Evolutionary conservation across 2,797 vertebrate species (phyloP).

Genomic region (Anisognathus igniventris): DNA sequence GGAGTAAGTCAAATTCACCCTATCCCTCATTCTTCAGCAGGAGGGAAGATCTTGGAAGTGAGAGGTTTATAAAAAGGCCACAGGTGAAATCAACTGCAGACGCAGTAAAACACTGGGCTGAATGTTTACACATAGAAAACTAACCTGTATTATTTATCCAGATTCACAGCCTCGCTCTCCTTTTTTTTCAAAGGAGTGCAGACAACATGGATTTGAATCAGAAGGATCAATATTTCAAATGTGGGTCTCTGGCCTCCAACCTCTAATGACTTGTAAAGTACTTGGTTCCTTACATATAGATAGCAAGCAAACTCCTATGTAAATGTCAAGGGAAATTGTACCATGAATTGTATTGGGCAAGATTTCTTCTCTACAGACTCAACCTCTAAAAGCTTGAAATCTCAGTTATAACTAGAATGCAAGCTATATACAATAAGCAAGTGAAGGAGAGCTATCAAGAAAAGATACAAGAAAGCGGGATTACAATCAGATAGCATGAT

Average conservation of each 20-base stretch:
- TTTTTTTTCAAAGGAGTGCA: not conserved
- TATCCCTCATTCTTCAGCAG: not conserved
- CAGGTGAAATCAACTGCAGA: not conserved
- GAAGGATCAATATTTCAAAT: not conserved
- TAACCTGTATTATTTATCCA: not conserved
- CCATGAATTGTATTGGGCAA: not conserved
- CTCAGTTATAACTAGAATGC: not conserved
- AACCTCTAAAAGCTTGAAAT: not conserved
- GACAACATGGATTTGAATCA: not conserved
- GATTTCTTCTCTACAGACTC: not conserved
- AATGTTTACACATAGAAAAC: not conserved
- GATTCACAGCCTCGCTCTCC: not conserved
- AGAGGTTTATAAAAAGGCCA: not conserved
- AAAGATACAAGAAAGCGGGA: not conserved
- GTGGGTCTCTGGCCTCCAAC: not conserved
- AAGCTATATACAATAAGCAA: not conserved
- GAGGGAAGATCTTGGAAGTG: not conserved
- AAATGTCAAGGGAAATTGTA: slow-evolving; percentile 13
- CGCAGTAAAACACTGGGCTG: not conserved
- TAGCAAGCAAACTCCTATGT: not conserved
- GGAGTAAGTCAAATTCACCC: not conserved
- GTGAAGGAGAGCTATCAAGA: not conserved
- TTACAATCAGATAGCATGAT: not conserved
- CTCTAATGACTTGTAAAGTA: not conserved
- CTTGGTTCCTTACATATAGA: not conserved